A percentile compares a stretch with the other conserved stretches of the same genome.
These are phyloP conservation scores for Antheraea assamensis DNA, from an alignment of 2,888 invertebrate species.

Conservation along the genomic window DNA sequence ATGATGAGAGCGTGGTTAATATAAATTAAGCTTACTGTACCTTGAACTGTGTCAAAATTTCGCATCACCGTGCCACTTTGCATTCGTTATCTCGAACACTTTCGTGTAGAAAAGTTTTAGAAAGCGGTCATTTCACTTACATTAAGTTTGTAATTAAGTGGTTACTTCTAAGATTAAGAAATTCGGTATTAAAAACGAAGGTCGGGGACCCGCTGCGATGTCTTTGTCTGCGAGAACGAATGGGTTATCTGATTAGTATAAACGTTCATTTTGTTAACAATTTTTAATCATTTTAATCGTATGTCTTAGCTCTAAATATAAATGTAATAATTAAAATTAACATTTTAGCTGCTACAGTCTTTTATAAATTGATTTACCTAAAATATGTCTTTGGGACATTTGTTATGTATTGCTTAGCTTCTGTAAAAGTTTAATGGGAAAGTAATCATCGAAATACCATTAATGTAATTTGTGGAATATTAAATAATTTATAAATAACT, in stretches of 20 bases:
- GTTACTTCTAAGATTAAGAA: conserved; percentile 18
- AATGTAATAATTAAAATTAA: neutral
- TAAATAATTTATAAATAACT: neutral
- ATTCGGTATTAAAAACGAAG: neutral
- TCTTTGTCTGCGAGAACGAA: conserved; percentile 7
- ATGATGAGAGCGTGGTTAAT: neutral
- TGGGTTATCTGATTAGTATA: neutral
- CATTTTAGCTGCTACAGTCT: neutral
- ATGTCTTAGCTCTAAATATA: neutral
- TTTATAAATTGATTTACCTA: neutral
- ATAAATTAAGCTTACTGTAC: conserved; percentile 3
- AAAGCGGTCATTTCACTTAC: conserved; percentile 38
- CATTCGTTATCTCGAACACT: conserved; percentile 41
- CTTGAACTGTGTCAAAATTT: conserved; percentile 22
- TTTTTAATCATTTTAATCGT: neutral
- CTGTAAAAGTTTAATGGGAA: neutral
- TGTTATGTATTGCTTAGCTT: neutral
- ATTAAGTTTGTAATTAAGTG: conserved; percentile 23
- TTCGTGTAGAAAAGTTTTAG: conserved; percentile 38
- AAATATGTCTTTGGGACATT: neutral
- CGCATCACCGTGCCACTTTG: conserved; percentile 33
- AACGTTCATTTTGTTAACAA: neutral
- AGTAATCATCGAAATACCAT: neutral
- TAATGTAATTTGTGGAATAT: neutral
- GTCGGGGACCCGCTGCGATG: neutral